Conservation (phyloP, 2,888 invertebrate species). For the Cantharis rustica region DNA sequence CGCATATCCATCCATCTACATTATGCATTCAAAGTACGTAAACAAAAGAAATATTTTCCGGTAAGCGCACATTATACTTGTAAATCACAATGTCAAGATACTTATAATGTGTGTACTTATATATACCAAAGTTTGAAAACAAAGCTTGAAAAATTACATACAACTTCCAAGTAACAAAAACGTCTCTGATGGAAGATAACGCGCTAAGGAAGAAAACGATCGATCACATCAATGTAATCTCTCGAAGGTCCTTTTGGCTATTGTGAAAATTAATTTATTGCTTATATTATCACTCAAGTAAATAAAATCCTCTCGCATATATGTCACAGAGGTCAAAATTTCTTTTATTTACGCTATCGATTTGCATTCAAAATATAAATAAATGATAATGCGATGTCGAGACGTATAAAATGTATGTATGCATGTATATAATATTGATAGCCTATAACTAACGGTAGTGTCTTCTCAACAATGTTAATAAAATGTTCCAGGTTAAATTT, state of each 20-base stretch:
- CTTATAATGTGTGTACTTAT: neutral
- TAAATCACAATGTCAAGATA: conserved; percentile 6
- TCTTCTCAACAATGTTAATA: too few species aligned
- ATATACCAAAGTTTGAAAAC: neutral
- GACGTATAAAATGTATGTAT: neutral
- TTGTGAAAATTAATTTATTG: neutral
- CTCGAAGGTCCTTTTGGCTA: neutral
- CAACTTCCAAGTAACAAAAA: neutral
- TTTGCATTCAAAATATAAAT: neutral
- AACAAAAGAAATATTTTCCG: conserved; percentile 14
- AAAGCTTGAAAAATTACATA: neutral
- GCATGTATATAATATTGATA: too few species aligned
- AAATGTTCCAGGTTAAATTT: neutral
- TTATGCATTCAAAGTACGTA: conserved; percentile 8
- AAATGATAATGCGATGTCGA: neutral
- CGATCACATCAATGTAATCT: neutral
- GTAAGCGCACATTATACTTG: conserved; percentile 10
- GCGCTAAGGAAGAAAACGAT: neutral
- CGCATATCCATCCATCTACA: neutral
- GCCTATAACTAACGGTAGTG: too few species aligned
- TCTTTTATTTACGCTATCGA: neutral
- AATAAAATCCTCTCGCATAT: neutral
- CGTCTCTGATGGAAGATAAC: neutral
- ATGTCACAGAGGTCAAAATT: neutral
- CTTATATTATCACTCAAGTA: neutral